A percentile compares a stretch with the other conserved stretches of the same genome.
Conservation (phyloP, 2,113 vertebrate genomes). For the Varanus salvator region DNA sequence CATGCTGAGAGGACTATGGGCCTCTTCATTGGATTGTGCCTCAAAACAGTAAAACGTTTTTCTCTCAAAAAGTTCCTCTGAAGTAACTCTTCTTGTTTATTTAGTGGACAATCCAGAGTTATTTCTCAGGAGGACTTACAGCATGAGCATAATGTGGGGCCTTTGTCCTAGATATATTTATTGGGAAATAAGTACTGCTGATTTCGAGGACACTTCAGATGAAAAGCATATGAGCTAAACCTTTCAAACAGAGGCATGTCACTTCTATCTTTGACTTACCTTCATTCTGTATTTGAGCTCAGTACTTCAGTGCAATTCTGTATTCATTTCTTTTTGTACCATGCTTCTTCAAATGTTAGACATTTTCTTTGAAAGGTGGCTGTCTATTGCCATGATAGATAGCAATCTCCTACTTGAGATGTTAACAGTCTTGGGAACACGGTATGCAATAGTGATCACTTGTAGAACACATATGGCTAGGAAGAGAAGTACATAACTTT, state of each 20-base stretch:
- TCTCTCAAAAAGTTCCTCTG: not conserved
- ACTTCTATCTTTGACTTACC: slow-evolving; percentile 12
- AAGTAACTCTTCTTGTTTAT: not conserved
- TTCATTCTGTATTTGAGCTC: not conserved
- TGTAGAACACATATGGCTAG: not conserved
- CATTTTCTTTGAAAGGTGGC: slow-evolving; percentile 13
- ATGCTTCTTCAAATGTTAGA: slow-evolving; percentile 11
- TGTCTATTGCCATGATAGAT: slow-evolving; percentile 4
- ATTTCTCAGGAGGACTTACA: not conserved
- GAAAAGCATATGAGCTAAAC: not conserved
- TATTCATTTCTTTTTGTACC: slow-evolving; percentile 10
- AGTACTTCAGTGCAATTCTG: slow-evolving; percentile 13
- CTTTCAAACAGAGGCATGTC: not conserved
- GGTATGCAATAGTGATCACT: not conserved
- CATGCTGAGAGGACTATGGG: too few relatives aligned
- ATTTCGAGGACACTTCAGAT: slow-evolving; percentile 10
- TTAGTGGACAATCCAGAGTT: not conserved
- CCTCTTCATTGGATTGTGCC: too few relatives aligned
- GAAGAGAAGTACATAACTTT: slow-evolving; percentile 19
- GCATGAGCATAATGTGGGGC: not conserved
- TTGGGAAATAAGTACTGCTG: not conserved
- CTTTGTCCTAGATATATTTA: slow-evolving; percentile 5
- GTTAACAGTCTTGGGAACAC: slow-evolving; percentile 17
- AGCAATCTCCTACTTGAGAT: slow-evolving; percentile 16
- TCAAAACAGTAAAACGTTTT: too few relatives aligned